These are phyloP conservation scores for Sarcophilus harrisii DNA, from an alignment of 2,797 vertebrate genomes.

Conservation along the genomic window DNA sequence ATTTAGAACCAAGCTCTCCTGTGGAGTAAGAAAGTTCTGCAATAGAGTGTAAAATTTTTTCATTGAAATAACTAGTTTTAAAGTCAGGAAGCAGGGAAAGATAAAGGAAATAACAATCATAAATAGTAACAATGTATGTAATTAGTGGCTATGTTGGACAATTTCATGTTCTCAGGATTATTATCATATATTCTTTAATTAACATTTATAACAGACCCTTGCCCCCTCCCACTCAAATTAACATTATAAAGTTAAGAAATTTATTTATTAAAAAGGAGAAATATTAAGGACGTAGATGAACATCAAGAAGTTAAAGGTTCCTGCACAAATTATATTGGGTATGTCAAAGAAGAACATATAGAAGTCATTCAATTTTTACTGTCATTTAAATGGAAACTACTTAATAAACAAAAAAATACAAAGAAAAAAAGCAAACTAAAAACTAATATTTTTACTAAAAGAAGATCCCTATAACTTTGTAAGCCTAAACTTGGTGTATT, in stretches of 20 bases:
- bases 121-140: background rate
- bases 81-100: background rate
- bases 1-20: background rate
- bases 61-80: background rate
- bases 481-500: conserved; percentile 16
- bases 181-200: background rate
- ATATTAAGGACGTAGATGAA: background rate
- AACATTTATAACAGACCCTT: background rate
- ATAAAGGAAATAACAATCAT: background rate
- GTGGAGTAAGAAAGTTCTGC: background rate
- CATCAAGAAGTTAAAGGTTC: background rate
- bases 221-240: background rate
- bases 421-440: background rate
- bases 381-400: background rate
- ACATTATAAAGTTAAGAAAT: background rate
- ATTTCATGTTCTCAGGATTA: background rate
- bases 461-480: background rate
- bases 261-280: background rate
- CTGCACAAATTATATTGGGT: background rate
- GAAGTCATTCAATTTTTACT: conserved; percentile 16
- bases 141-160: conserved; percentile 9
- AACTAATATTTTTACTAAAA: background rate
- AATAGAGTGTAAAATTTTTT: background rate
- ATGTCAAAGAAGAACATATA: conserved; percentile 12
- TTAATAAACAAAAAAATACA: background rate